phyloP scores from a whole-genome alignment of 2,113 vertebrate species.

The Geococcyx californianus region DNA sequence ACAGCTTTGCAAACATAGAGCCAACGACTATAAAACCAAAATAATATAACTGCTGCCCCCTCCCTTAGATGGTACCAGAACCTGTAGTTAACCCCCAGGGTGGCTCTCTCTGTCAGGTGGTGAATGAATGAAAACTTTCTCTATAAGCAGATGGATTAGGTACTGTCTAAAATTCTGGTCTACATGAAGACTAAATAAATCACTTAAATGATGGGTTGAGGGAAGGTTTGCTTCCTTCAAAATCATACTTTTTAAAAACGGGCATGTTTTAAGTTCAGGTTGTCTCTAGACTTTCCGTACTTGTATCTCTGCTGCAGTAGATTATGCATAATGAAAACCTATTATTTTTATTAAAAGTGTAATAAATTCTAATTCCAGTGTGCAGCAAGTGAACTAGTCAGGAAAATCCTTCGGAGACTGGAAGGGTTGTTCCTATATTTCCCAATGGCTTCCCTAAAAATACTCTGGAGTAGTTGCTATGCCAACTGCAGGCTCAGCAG shows the following conservation, averaged over 20 bases:
- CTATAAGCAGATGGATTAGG: background rate
- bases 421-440: background rate
- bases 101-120: background rate
- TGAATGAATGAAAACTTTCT: background rate
- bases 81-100: background rate
- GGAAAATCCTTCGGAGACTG: background rate
- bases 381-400: background rate
- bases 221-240: background rate
- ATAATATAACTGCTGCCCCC: background rate
- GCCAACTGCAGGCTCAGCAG: background rate
- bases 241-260: background rate
- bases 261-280: background rate
- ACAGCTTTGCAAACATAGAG: background rate
- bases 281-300: background rate
- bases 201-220: background rate
- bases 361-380: background rate
- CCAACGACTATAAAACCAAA: background rate
- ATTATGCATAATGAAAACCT: background rate
- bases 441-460: background rate
- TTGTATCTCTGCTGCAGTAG: background rate
- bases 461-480: background rate
- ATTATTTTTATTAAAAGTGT: background rate
- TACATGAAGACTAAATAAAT: slow-evolving; percentile 17
- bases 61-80: background rate
- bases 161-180: background rate